Percentiles rank a stretch among this genome's conserved stretches.
Evolutionary conservation across 1,140 invertebrate species (phyloP).

Genomic region (Trachelipus rathkii): DNA sequence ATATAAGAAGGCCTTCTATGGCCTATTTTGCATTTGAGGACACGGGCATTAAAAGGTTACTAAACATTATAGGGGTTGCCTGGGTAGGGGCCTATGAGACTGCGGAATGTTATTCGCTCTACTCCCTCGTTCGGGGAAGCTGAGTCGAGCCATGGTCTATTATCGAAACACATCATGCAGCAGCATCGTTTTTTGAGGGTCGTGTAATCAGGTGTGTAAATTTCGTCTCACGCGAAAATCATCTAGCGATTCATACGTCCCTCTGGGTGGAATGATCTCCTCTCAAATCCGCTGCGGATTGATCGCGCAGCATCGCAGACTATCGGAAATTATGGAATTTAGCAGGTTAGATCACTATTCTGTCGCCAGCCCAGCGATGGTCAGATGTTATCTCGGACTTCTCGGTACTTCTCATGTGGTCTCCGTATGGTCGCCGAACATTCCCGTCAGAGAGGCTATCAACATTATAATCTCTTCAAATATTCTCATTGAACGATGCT

Average conservation of each 20-base stretch:
- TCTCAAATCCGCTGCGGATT: background rate
- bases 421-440: constrained; percentile 33
- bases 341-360: background rate
- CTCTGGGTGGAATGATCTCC: no score
- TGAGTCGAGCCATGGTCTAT: constrained; percentile 32
- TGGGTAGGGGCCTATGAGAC: constrained; percentile 54
- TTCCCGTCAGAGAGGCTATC: no score
- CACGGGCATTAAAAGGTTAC: constrained; percentile 20
- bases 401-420: constrained; percentile 21
- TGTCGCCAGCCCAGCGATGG: background rate
- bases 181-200: background rate
- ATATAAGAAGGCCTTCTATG: background rate
- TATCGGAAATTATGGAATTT: constrained; percentile 14
- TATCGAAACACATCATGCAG: constrained; percentile 30
- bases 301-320: no score
- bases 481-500: constrained; percentile 24
- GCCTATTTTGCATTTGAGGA: background rate
- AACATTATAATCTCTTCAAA: constrained; percentile 31
- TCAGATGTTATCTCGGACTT: constrained; percentile 13
- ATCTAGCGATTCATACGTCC: constrained; percentile 19
- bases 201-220: background rate
- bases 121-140: constrained; percentile 41
- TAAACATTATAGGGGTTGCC: constrained; percentile 54
- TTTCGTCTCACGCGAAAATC: background rate
- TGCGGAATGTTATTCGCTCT: constrained; percentile 54